phyloP scores from a whole-genome alignment of 2,888 invertebrate species.

The Drosophila rellima region DNA sequence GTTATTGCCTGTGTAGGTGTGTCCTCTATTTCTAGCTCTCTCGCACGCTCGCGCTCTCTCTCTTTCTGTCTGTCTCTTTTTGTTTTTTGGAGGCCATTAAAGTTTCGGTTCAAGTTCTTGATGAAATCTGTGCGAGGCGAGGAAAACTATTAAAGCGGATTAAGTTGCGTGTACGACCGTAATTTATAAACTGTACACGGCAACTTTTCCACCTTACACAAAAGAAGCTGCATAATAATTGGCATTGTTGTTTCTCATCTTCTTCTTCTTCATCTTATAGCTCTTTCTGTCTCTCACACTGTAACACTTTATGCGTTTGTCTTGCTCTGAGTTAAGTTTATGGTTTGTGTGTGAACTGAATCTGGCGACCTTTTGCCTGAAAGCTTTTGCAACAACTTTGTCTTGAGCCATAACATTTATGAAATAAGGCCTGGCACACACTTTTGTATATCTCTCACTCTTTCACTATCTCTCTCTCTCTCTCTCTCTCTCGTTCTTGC shows the following conservation, averaged over 20 bases:
- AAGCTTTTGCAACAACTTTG: constrained; percentile 59
- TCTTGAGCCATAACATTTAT: constrained; percentile 50
- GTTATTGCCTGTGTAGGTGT: constrained; percentile 8
- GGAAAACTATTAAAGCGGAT: constrained; percentile 61
- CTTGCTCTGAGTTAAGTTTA: constrained; percentile 36
- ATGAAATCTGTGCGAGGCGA: constrained; percentile 51
- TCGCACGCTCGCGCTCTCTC: background rate
- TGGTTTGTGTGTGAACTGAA: constrained; percentile 43
- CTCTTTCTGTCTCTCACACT: background rate
- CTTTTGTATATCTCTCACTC: background rate
- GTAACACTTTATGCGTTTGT: constrained; percentile 13
- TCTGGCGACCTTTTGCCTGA: constrained; percentile 57
- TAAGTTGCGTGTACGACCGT: constrained; percentile 63
- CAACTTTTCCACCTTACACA: constrained; percentile 48
- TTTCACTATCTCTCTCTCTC: background rate
- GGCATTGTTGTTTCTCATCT: constrained; percentile 38
- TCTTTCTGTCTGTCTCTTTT: background rate
- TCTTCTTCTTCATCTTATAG: background rate
- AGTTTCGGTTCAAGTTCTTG: constrained; percentile 48
- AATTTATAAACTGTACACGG: constrained; percentile 62
- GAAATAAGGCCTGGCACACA: constrained; percentile 30
- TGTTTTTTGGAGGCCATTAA: constrained; percentile 7
- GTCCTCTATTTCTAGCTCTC: background rate
- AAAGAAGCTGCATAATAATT: constrained; percentile 63
- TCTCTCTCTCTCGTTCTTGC: background rate